Conservation (phyloP, 2,888 invertebrate species). For the Pherbina coryleti region DNA sequence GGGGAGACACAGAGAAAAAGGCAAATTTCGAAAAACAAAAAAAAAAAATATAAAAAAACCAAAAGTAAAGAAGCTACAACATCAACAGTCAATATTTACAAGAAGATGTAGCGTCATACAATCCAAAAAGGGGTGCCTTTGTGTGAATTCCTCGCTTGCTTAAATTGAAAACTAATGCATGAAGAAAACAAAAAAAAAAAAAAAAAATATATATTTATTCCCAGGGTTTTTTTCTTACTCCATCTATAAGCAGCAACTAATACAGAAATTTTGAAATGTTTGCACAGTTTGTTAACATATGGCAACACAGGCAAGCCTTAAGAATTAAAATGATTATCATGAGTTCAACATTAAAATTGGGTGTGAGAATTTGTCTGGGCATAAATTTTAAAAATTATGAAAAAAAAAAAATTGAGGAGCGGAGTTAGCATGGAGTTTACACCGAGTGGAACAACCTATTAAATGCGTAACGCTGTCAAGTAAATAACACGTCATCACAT, state of each 20-base stretch:
- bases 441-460: background rate
- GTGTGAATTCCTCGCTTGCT: background rate
- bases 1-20: background rate
- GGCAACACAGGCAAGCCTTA: background rate
- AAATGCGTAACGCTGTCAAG: background rate
- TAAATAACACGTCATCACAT: no score
- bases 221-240: no score
- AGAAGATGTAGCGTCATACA: background rate
- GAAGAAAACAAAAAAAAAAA: no score
- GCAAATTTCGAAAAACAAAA: background rate
- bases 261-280: background rate
- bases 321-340: no score
- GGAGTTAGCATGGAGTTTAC: background rate
- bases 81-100: conserved; percentile 10
- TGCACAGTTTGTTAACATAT: conserved; percentile 18
- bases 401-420: no score
- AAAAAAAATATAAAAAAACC: background rate
- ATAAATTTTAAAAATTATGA: no score
- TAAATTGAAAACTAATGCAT: no score
- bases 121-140: background rate
- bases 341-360: no score
- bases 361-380: no score
- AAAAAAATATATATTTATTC: no score
- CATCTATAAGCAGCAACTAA: no score
- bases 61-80: background rate